A percentile compares a stretch with the other conserved stretches of the same genome.
Conservation (phyloP, 2,113 vertebrate genomes). For the cattle (Bos taurus) region DNA sequence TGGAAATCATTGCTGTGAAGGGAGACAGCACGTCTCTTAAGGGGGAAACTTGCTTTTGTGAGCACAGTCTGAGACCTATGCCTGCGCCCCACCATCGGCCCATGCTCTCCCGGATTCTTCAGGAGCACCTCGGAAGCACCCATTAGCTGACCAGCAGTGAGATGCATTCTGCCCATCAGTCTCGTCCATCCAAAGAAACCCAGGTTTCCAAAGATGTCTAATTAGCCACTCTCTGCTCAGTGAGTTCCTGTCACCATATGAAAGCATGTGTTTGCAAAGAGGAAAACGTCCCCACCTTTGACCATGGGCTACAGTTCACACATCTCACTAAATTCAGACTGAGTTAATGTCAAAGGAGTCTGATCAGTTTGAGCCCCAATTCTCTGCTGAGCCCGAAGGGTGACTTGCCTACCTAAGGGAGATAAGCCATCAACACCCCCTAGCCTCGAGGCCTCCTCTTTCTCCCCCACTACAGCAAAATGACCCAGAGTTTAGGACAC, state of each 20-base stretch:
- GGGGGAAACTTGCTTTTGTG: neutral
- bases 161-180: neutral
- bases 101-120: neutral
- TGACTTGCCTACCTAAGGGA: neutral
- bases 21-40: neutral
- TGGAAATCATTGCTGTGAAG: neutral
- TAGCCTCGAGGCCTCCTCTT: neutral
- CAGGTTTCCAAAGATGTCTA: neutral
- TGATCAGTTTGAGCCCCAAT: too few species aligned
- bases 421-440: neutral
- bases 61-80: accelerated
- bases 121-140: neutral
- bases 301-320: neutral
- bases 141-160: neutral
- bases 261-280: neutral
- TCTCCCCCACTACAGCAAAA: neutral
- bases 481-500: neutral
- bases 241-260: neutral
- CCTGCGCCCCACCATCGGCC: accelerated
- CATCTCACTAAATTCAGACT: neutral
- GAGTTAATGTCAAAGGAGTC: neutral
- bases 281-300: neutral
- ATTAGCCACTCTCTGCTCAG: neutral
- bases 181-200: neutral
- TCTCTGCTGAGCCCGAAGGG: neutral